phyloP scores from a whole-genome alignment of 2,888 invertebrate species.

The Atherix ibis region DNA sequence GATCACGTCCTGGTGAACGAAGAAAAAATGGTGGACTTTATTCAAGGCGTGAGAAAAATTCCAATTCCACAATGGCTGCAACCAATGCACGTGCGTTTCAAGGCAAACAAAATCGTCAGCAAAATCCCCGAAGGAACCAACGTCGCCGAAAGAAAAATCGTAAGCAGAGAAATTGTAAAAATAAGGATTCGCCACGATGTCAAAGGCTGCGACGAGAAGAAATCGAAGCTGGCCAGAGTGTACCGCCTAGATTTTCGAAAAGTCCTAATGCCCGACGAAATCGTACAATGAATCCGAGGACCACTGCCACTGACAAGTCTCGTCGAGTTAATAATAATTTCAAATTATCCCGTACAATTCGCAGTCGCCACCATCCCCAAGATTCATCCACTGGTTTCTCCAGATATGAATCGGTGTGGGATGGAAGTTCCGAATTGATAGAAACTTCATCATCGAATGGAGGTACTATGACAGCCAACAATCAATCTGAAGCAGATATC shows the following conservation, averaged over 20 bases:
- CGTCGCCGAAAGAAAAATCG: conserved; percentile 10
- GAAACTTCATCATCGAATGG: conserved; percentile 16
- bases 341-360: conserved; percentile 20
- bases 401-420: conserved; percentile 1
- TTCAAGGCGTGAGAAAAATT: conserved; percentile 12
- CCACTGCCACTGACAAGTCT: not conserved
- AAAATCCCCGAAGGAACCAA: conserved; percentile 12
- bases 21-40: conserved; percentile 11
- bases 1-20: conserved; percentile 9
- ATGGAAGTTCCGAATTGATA: too few species aligned
- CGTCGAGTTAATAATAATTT: conserved; percentile 12
- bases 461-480: conserved; percentile 17
- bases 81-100: conserved; percentile 11
- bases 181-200: conserved; percentile 26
- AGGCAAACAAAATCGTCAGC: conserved; percentile 14
- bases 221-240: not conserved
- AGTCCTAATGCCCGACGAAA: not conserved
- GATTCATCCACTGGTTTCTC: conserved; percentile 20
- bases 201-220: conserved; percentile 26
- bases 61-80: conserved; percentile 12
- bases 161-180: conserved; percentile 24
- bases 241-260: not conserved
- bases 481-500: conserved; percentile 20
- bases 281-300: not conserved
- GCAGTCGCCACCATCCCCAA: conserved; percentile 24